These are phyloP conservation scores for Serripes groenlandicus DNA, from an alignment of 2,888 invertebrate species.

Conservation along the genomic window DNA sequence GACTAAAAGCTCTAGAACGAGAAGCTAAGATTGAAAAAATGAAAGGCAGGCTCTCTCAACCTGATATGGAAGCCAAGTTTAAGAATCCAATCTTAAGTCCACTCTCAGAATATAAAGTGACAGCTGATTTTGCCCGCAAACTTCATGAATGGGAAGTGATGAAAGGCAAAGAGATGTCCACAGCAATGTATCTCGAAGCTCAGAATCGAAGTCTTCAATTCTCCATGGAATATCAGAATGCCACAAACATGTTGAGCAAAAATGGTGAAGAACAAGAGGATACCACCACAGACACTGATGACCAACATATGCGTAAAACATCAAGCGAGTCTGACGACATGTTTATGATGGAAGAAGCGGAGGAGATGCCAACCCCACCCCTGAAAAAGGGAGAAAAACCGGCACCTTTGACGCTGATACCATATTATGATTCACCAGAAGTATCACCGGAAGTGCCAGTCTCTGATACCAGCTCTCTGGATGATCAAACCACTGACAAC, in stretches of 20 bases:
- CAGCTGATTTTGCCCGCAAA: conserved; percentile 95
- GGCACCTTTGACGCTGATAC: conserved; percentile 75
- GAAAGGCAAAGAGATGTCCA: conserved; percentile 73
- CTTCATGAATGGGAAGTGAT: conserved; percentile 93
- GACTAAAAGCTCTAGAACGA: conserved; percentile 90
- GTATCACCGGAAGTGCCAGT: conserved; percentile 75
- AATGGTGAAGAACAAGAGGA: conserved; percentile 44
- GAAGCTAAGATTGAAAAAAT: conserved; percentile 90
- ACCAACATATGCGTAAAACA: conserved; percentile 54
- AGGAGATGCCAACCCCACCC: conserved; percentile 18
- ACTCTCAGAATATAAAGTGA: conserved; percentile 88
- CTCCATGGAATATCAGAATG: conserved; percentile 63
- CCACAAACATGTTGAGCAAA: conserved; percentile 50
- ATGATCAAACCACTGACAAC: conserved; percentile 72
- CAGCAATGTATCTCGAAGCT: conserved; percentile 75
- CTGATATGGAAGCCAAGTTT: conserved; percentile 90
- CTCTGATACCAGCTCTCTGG: conserved; percentile 77
- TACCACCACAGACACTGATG: conserved; percentile 52
- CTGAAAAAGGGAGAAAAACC: conserved; percentile 71
- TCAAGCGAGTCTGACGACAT: conserved; percentile 67
- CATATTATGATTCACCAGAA: conserved; percentile 77
- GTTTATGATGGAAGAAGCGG: conserved; percentile 62
- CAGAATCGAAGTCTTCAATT: conserved; percentile 71
- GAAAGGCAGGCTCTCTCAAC: conserved; percentile 88
- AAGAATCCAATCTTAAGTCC: conserved; percentile 90